Conservation (phyloP, 1,140 invertebrate genomes). For the Pomacea maculata region DNA sequence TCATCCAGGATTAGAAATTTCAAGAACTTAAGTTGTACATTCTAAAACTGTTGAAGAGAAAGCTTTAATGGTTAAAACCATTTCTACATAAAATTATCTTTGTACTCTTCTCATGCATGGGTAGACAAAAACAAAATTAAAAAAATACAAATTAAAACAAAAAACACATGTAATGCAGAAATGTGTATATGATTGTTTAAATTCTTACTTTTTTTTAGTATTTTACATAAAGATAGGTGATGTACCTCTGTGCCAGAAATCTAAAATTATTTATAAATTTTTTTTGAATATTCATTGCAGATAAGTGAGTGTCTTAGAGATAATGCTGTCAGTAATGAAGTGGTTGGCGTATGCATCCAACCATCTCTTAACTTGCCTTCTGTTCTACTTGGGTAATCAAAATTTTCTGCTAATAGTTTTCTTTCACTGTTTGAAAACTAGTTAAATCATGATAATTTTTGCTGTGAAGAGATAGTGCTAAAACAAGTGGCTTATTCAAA, state of each 20-base stretch:
- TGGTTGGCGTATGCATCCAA: constrained; percentile 30
- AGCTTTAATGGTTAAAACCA: no score
- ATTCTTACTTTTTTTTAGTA: background rate
- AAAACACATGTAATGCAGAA: background rate
- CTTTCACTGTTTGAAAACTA: background rate
- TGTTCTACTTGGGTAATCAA: constrained; percentile 36
- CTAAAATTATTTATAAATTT: background rate
- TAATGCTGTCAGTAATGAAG: constrained; percentile 13
- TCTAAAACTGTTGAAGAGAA: no score
- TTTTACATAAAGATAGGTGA: background rate
- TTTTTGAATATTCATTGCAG: constrained; percentile 4
- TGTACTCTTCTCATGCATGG: no score
- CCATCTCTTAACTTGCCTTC: constrained; percentile 29
- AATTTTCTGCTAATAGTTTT: background rate
- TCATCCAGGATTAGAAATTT: no score
- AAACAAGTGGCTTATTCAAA: background rate
- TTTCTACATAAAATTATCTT: no score
- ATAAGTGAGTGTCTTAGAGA: constrained; percentile 5
- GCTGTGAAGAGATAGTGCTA: background rate
- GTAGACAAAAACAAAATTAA: no score
- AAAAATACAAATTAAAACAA: no score
- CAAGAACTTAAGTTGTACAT: no score
- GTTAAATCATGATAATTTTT: background rate
- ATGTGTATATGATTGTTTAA: background rate
- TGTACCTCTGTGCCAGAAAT: background rate